These are phyloP conservation scores for Salvelinus alpinus DNA, from an alignment of 2,113 vertebrate genomes.

Conservation along the genomic window DNA sequence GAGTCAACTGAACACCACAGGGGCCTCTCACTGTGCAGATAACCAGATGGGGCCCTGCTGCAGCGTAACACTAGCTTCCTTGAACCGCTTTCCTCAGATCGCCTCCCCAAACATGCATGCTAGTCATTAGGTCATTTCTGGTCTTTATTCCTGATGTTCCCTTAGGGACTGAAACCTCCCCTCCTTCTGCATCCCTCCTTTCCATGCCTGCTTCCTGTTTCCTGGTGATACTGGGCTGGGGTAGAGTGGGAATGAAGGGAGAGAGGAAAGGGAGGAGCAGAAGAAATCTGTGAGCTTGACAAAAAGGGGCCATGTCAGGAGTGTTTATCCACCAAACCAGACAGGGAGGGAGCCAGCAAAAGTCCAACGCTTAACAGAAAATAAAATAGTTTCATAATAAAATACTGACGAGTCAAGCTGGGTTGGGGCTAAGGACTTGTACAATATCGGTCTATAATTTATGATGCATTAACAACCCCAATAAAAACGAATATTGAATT, in stretches of 20 bases:
- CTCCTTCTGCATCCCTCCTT: background rate
- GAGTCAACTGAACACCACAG: slow-evolving; percentile 4
- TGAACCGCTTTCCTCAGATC: background rate
- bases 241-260: background rate
- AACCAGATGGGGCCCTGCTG: slow-evolving; percentile 9
- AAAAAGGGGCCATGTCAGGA: background rate
- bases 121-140: slow-evolving; percentile 49
- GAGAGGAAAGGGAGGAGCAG: background rate
- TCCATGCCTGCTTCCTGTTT: background rate
- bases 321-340: background rate
- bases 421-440: no score
- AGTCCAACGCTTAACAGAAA: no score
- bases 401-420: no score
- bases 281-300: background rate
- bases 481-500: no score
- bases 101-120: slow-evolving; percentile 5
- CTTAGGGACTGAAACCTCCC: slow-evolving; percentile 15
- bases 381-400: no score
- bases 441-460: no score
- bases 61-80: slow-evolving; percentile 8
- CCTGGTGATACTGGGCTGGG: background rate
- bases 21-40: background rate
- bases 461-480: no score
- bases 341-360: background rate
- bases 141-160: slow-evolving; percentile 41